Evolutionary conservation across 2,113 vertebrate genomes (phyloP).

Genomic region (Anarrhichthys ocellatus): DNA sequence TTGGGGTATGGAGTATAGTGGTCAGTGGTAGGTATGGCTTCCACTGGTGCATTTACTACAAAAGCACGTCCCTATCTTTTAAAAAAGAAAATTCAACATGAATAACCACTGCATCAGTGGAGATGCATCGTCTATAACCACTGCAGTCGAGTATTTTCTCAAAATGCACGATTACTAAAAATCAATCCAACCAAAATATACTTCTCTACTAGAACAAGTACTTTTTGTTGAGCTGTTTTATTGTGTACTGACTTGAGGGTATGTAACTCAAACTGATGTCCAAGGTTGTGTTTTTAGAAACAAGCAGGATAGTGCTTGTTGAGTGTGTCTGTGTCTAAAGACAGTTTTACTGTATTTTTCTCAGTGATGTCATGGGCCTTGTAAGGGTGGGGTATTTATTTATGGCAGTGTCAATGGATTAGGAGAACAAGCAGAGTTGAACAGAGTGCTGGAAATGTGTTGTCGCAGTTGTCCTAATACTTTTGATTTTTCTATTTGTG

Average conservation of each 20-base stretch:
- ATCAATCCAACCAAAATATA: slow-evolving; percentile 21
- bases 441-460: slow-evolving; percentile 44
- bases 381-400: slow-evolving; percentile 80
- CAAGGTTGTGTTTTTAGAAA: slow-evolving; percentile 29
- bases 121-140: slow-evolving; percentile 46
- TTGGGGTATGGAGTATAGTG: neutral
- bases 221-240: slow-evolving; percentile 22
- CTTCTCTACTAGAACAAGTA: slow-evolving; percentile 11
- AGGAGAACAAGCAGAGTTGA: slow-evolving; percentile 22
- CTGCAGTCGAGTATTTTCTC: slow-evolving; percentile 28
- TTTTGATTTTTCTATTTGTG: slow-evolving; percentile 34
- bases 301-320: slow-evolving; percentile 38
- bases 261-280: slow-evolving; percentile 39
- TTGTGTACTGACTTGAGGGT: slow-evolving; percentile 28
- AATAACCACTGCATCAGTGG: slow-evolving; percentile 44
- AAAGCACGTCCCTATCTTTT: slow-evolving; percentile 12
- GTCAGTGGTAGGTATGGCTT: slow-evolving; percentile 20
- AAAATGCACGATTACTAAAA: slow-evolving; percentile 30
- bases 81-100: slow-evolving; percentile 11
- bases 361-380: slow-evolving; percentile 39
- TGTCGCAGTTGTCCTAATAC: slow-evolving; percentile 26
- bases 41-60: slow-evolving; percentile 14
- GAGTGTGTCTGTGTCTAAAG: slow-evolving; percentile 48
- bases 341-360: slow-evolving; percentile 42
- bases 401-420: slow-evolving; percentile 40